Evolutionary conservation across 2,888 invertebrate species (phyloP).

Genomic region (Elmis aenea): DNA sequence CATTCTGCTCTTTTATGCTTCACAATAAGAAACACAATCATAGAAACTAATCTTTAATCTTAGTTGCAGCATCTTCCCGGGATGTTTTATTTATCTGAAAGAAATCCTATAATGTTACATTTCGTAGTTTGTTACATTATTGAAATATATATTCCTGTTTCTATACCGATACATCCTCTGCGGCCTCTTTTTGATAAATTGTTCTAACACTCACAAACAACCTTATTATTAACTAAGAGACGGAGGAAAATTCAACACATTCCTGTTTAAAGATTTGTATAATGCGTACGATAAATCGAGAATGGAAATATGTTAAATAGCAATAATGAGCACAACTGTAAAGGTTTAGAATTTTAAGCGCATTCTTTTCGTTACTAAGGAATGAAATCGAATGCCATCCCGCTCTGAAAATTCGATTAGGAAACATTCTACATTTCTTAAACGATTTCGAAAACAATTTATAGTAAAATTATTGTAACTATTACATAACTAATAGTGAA

Average conservation of each 20-base stretch:
- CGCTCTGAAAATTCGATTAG: constrained; percentile 19
- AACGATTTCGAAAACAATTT: no score
- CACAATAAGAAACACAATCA: constrained; percentile 24
- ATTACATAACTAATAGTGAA: no score
- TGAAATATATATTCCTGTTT: no score
- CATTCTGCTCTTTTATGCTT: constrained; percentile 9
- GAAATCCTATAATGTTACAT: no score
- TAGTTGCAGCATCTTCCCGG: constrained; percentile 5
- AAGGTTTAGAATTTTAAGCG: constrained; percentile 28
- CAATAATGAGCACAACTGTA: constrained; percentile 27
- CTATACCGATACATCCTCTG: no score
- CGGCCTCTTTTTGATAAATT: no score
- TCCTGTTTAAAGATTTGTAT: constrained; percentile 19
- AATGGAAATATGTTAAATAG: constrained; percentile 31
- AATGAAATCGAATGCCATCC: constrained; percentile 21
- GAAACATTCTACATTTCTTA: constrained; percentile 3
- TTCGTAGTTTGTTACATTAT: no score
- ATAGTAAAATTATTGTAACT: no score
- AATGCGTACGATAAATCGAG: constrained; percentile 26
- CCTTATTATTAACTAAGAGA: no score
- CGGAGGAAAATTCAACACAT: constrained; percentile 8
- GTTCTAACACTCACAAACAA: no score
- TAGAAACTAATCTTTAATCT: constrained; percentile 41
- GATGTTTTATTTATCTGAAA: constrained; percentile 1
- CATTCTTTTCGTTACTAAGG: constrained; percentile 25